Evolutionary conservation across 2,888 invertebrate genomes (phyloP), one percentile per base, ranked within the genome.

Genomic region (Anorthoa munda): DNA sequence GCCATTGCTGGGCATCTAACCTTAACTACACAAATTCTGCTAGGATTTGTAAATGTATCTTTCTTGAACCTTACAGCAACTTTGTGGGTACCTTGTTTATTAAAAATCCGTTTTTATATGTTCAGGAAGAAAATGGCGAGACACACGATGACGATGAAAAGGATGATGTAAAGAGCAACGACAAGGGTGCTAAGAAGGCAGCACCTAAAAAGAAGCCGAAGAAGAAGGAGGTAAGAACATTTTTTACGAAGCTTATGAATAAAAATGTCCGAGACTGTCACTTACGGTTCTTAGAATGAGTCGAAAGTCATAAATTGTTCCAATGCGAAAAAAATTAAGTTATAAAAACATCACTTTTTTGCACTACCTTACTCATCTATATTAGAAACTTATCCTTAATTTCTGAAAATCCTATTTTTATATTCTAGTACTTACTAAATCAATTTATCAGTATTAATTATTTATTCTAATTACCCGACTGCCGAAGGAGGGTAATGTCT

Each of bases 121-220:
- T 53, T 63, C 39, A 73, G 95, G 96, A 96, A 88, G 96, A 96
- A 87, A 96, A 96, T 83, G 96, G 96, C 2, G 96, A 96, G 82
- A 94, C 94, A 4, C 95, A 95, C 58, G 96, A 95, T 39, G 96
- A 95, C n/a, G 95, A 95, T 80, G 95, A 95, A 53, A 94, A 95
- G 64, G 94, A 94, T 73, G 94, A 92, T 26, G 93, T 94, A 75
- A 96, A 95, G 83, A 90, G 93, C 70, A 96, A 95, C 85, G 95
- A 95, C 85, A 96, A 96, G 86, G 91, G 89, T 18, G 87, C 92
- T 12, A 96, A 96, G 88, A 96, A 96, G 86, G 88, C 92, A 51
- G 91, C 92, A 18, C 92, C 93, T 69, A 96, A 95, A 91, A 96
- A 95, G 89, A 96, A 95, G 89, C 91, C 96, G 31, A 96, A 95